These are phyloP conservation scores for Ichneumon xanthorius DNA, from an alignment of 2,888 invertebrate species.

Conservation along the genomic window DNA sequence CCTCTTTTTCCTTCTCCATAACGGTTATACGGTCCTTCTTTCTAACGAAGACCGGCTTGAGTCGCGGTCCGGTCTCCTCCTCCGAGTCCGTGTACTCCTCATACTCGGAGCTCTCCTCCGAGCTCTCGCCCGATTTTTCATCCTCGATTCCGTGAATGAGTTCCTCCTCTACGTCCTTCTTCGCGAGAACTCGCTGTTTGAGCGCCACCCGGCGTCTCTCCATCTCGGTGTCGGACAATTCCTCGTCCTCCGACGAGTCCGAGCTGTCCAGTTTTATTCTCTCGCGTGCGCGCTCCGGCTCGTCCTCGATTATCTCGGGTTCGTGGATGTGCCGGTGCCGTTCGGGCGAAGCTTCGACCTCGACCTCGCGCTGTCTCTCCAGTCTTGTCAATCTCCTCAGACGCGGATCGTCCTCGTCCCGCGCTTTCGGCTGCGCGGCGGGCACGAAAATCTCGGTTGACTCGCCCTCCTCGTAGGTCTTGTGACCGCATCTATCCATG, in stretches of 20 bases:
- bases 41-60: conserved; percentile 97
- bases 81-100: conserved; percentile 96
- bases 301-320: conserved; percentile 88
- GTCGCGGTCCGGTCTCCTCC: conserved; percentile 95
- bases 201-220: conserved; percentile 91
- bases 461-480: conserved; percentile 78
- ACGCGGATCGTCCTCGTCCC: conserved; percentile 92
- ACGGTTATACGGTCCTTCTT: conserved; percentile 98
- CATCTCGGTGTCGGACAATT: conserved; percentile 94
- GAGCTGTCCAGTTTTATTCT: conserved; percentile 85
- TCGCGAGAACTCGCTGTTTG: conserved; percentile 88
- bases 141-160: conserved; percentile 91
- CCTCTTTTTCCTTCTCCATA: conserved; percentile 96
- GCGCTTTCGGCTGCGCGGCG: conserved; percentile 82
- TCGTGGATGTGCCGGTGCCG: conserved; percentile 89
- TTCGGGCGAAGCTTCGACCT: conserved; percentile 86
- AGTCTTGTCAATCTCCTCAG: conserved; percentile 88
- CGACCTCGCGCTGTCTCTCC: conserved; percentile 82
- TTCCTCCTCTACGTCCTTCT: conserved; percentile 89
- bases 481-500: conserved; percentile 87
- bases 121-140: conserved; percentile 85
- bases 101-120: conserved; percentile 91
- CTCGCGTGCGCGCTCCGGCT: conserved; percentile 87
- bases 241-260: conserved; percentile 88
- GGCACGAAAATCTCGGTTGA: conserved; percentile 77